Base-by-base conservation (phyloP, 1,140 invertebrate species). In the Musca domestica region DNA sequence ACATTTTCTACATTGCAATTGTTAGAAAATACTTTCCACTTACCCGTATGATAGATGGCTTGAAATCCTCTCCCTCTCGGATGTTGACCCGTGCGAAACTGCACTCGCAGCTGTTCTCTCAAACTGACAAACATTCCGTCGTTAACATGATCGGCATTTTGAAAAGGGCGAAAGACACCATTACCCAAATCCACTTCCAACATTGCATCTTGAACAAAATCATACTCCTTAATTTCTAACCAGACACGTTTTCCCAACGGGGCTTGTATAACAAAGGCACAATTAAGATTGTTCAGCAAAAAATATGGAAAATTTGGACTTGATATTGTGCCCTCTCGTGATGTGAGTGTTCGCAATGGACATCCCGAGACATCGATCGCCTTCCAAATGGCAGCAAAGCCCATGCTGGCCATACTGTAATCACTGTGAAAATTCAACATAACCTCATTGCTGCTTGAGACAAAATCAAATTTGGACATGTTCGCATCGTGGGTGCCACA, bases 271-370 rank as follows among this genome's bases (percentile, higher is more conserved):
- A 86, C 87, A 30, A 87, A 86, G 9, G 86, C 84, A 73, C 91
- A 92, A 73, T 91, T 86, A n/a, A 91, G 74, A 67, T 85, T 83
- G 0, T 88, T 83, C 3, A 92, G 78, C 47, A 91, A 82, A 72
- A 88, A 88, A 66, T 88, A 74, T 0, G 90, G 90, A 78, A 88
- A 91, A 76, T 91, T 90, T 0, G 90, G 89, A 67, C 87, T 89
- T 7, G 78, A 72, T 2, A 88, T 67, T 0, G 80, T 72, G 0
- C 88, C 88, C 71, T 88, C 86, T 64, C 85, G 85, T 2, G 88
- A 86, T 0, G 88, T 89, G 64, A 88, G 77, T 1, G 86, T 88
- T 71, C 88, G 87, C 2, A 84, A 82, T 0, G 87, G 87, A 80
- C 91, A 92, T 1, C 86, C 85, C 0, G 84, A 84, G 23, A 91